Base-by-base conservation (phyloP, 35 echinoderm and acorn worm genomes). In the Strongylocentrotus purpuratus region DNA sequence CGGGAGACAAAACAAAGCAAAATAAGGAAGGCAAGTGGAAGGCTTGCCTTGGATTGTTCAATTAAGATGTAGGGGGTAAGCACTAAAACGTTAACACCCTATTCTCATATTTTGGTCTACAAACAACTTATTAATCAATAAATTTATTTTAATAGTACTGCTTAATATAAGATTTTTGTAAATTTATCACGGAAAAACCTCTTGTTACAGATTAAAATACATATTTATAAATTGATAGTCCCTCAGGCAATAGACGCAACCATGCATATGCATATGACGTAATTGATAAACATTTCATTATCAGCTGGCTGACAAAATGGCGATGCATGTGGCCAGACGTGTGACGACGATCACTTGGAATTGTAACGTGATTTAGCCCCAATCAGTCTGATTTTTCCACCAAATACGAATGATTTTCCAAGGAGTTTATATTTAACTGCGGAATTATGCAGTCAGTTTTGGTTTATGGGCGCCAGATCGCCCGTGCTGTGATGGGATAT, bases 371-470 rank as follows among this genome's bases (percentile, higher is more conserved):
- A 92, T 92, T 92, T 92, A 92, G 91, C 91, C 47, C 47, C 13
- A 52, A 45, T 92, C 11, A 12, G 20, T 13, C 32, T 3, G 18
- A 55, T 8, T 31, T 15, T 48, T 45, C 33, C n/a, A 31, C 14
- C 15, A 46, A 22, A 17, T 92, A 14, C 47, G 41, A 55, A 92
- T 92, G 41, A 12, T 92, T 31, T 92, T 28, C 12, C n/a, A 12
- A 46, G 48, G 91, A 92, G 11, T 48, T 7, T 31, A 55, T 13
- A 45, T 15, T 31, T 7, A 48, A 22, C 86, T 87, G 87, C 86
- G 45, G 45, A 94, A 94, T 94, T 86, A 99, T 99, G 98, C 98
- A 99, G 96, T 99, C 98, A 94, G 98, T 97, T 91, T 96, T 99
- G 85, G 97, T 99, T 25, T 99, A 97, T 88, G 97, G 98, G 61